A percentile compares a stretch with the other conserved stretches of the same genome.
Conservation (phyloP, 2,113 vertebrate species). For the Poeciliopsis occidentalis region DNA sequence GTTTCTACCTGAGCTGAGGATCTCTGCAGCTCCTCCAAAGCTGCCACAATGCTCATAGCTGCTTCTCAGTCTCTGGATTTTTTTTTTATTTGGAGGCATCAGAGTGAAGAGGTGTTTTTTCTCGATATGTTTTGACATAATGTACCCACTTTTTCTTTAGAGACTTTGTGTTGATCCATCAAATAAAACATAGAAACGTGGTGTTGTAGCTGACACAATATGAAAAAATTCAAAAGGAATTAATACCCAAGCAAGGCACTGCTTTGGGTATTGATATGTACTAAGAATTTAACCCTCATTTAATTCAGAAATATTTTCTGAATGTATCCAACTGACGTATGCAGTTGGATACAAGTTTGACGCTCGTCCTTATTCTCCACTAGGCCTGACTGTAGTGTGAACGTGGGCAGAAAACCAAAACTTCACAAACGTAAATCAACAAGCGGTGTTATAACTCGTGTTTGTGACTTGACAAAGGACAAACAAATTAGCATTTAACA, state of each 20-base stretch:
- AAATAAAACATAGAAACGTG: background rate
- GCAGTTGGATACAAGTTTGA: background rate
- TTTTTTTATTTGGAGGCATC: background rate
- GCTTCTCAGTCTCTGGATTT: background rate
- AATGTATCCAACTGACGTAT: background rate
- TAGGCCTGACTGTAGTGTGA: background rate
- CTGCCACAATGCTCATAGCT: too few relatives aligned
- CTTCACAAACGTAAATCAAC: background rate
- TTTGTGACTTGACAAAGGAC: background rate
- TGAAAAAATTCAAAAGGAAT: background rate
- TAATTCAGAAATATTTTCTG: background rate
- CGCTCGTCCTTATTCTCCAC: background rate
- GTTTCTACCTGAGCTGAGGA: too few relatives aligned
- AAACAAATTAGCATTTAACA: background rate
- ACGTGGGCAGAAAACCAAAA: background rate
- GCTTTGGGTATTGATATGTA: too few relatives aligned
- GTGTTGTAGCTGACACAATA: background rate
- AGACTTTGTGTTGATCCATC: background rate
- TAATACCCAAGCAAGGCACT: background rate
- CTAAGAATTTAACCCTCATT: background rate
- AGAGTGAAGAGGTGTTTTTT: background rate
- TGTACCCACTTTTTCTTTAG: too few relatives aligned
- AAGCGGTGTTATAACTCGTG: background rate
- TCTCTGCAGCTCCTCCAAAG: background rate
- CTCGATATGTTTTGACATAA: background rate